A percentile compares a stretch with the other conserved stretches of the same genome.
These are phyloP conservation scores for Andrena chrysosceles DNA, from an alignment of 2,888 invertebrate species.

Conservation along the genomic window DNA sequence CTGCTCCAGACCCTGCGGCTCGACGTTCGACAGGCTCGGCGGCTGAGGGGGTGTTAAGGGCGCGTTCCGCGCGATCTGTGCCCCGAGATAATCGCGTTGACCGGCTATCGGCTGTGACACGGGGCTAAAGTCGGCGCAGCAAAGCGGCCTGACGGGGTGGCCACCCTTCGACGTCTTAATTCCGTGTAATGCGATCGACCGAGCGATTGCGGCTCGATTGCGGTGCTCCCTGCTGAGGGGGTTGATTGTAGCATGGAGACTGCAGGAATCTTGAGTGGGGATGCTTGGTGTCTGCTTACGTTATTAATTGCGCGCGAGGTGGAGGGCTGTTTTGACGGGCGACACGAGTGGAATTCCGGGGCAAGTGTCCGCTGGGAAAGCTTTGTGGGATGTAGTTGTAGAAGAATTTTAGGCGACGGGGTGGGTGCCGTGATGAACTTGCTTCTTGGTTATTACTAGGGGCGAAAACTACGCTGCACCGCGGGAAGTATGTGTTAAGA, in stretches of 20 bases:
- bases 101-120: conserved; percentile 44
- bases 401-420: too few species aligned
- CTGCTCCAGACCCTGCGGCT: conserved; percentile 41
- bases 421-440: too few species aligned
- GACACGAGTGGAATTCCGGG: too few species aligned
- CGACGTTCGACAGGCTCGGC: conserved; percentile 23
- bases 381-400: too few species aligned
- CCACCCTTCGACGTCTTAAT: conserved; percentile 47
- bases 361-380: too few species aligned
- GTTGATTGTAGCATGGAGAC: neutral
- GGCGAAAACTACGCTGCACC: too few species aligned
- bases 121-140: conserved; percentile 47
- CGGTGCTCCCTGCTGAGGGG: neutral
- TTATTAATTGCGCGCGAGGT: conserved; percentile 19
- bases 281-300: neutral
- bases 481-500: too few species aligned
- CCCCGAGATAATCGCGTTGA: conserved; percentile 41
- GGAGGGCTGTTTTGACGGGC: too few species aligned
- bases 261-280: conserved; percentile 16
- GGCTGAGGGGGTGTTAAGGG: conserved; percentile 47
- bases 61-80: conserved; percentile 30
- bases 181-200: conserved; percentile 54
- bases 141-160: conserved; percentile 31
- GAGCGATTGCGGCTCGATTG: conserved; percentile 22
- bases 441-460: too few species aligned